Base-by-base conservation (phyloP, 2,797 vertebrate genomes). In the Natrix natrix region DNA sequence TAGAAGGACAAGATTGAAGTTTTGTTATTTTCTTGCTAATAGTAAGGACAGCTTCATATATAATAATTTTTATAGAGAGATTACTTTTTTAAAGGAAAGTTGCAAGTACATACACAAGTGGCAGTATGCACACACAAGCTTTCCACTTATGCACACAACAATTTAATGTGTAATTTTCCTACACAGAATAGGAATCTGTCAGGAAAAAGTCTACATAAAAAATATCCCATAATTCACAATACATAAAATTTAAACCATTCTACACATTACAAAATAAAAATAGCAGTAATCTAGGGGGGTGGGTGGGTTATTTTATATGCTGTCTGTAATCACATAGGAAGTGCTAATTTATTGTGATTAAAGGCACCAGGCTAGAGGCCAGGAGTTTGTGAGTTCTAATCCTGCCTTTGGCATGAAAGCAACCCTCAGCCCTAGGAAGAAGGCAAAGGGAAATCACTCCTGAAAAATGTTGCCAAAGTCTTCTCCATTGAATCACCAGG, bases 201-300 rank as follows among this genome's bases (percentile, higher is more conserved):
- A 60, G 13, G 54, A n/a, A 88, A 74, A 91, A 5, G 11, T 43
- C 63, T n/a, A 59, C 28, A 48, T 59, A 22, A 88, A 57, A 93
- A 90, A 91, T 20, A 74, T 16, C 55, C 56, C 66, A 55, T 63
- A 55, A 37, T 59, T 83, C 61, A 93, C n/a, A 89, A 94, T 94
- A 78, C 59, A 95, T 92, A n/a, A 56, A 56, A 83, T 83, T 48
- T 37, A 60, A 93, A 69, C 52, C 52, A 91, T 88, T 20, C 63
- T 88, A 78, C 86, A 93, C 28, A 52, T 87, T 66, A 69, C 48
- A 61, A 28, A 59, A 17, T 14, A 83, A 55, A 90, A 48, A 63
- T 69, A n/a, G n/a, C n/a, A 61, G 55, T 55, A 66, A 61, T 90
- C 32, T 78, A 43, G 0, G 10, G 11, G 55, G 48, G 48, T n/a